These are phyloP conservation scores for Coptodon bakossiorum DNA, from an alignment of 2,113 vertebrate genomes.

Conservation along the genomic window DNA sequence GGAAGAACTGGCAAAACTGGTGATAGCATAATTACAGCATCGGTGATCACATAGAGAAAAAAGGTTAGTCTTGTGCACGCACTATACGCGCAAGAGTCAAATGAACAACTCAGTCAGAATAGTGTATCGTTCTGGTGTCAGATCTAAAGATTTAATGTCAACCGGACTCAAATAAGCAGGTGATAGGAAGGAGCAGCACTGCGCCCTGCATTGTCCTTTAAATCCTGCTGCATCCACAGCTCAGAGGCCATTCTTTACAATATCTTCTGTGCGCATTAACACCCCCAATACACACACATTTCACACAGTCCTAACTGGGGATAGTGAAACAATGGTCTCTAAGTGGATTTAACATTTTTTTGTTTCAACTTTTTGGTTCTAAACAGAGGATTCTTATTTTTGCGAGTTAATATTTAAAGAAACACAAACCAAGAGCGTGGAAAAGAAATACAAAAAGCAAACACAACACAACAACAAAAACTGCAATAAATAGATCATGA, in stretches of 20 bases:
- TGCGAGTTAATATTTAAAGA: neutral
- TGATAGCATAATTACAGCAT: slow-evolving; percentile 38
- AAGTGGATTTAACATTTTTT: neutral
- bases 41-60: slow-evolving; percentile 23
- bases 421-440: neutral
- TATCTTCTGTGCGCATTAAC: slow-evolving; percentile 29
- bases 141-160: slow-evolving; percentile 40
- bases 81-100: neutral
- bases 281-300: neutral
- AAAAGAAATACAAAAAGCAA: neutral
- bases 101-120: neutral
- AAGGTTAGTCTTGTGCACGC: neutral
- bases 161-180: slow-evolving; percentile 39
- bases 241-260: slow-evolving; percentile 47
- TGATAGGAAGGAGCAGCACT: slow-evolving; percentile 33
- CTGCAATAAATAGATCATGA: neutral
- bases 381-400: neutral
- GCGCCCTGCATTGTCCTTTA: slow-evolving; percentile 51
- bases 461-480: neutral
- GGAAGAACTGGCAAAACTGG: slow-evolving; percentile 38
- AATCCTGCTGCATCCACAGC: slow-evolving; percentile 63
- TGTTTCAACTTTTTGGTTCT: neutral
- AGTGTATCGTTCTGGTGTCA: slow-evolving; percentile 14
- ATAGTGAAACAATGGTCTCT: neutral
- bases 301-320: neutral